phyloP scores from a whole-genome alignment of 2,113 vertebrate genomes.

The Saccopteryx bilineata region DNA sequence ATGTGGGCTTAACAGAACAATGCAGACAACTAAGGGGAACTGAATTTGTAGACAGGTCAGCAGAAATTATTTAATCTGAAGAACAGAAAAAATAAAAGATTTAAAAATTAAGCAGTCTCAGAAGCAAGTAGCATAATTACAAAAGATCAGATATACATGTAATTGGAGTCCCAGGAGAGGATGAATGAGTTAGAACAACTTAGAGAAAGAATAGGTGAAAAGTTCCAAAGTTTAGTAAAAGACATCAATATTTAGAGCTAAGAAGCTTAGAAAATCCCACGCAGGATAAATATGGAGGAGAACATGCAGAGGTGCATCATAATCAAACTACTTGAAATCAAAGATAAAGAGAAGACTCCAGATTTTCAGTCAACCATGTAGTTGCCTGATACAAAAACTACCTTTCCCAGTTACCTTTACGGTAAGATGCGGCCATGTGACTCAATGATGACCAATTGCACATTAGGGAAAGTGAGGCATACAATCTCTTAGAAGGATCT shows the following conservation, averaged over 20 bases:
- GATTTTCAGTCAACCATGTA: background rate
- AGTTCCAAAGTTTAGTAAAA: conserved; percentile 1
- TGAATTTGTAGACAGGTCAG: background rate
- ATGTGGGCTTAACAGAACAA: background rate
- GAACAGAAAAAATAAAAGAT: conserved; percentile 28
- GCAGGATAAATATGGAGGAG: background rate
- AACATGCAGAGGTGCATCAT: background rate
- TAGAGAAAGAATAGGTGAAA: background rate
- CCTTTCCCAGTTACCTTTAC: background rate
- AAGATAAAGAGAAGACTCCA: background rate
- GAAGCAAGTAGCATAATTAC: background rate
- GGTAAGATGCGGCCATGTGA: background rate
- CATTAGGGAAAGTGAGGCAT: background rate
- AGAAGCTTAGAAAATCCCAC: background rate
- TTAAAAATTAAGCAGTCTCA: background rate
- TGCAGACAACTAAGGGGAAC: background rate
- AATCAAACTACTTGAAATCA: background rate
- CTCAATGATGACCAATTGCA: background rate
- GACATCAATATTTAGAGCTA: background rate
- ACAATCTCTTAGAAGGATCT: background rate
- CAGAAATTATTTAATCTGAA: background rate
- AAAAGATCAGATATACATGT: conserved; percentile 27
- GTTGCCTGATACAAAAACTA: background rate
- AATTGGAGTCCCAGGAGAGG: background rate
- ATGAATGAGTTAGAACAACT: background rate